A percentile compares a stretch with the other conserved stretches of the same genome.
phyloP scores from a whole-genome alignment of 2,888 invertebrate genomes.

The Pseudococcus viburni region DNA sequence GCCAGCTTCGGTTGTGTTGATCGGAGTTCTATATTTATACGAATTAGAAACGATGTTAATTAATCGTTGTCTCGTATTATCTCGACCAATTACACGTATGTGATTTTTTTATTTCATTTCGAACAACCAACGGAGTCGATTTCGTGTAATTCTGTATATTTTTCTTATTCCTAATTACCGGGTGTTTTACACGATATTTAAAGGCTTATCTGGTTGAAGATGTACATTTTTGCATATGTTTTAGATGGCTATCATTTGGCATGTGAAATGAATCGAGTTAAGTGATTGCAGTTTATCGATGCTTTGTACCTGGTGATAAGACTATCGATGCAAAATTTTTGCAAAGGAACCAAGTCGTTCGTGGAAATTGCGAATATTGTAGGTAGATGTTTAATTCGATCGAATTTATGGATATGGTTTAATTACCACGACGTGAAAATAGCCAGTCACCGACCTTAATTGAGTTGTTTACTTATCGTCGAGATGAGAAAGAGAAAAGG shows the following conservation, averaged over 20 bases:
- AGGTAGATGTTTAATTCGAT: neutral
- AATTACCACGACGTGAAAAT: neutral
- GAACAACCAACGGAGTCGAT: neutral
- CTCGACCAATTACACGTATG: conserved; percentile 1
- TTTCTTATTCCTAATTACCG: neutral
- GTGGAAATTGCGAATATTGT: neutral
- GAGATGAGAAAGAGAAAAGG: no score
- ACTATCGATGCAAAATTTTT: conserved; percentile 3
- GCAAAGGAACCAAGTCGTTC: neutral
- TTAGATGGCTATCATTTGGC: no score
- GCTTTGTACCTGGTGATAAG: neutral
- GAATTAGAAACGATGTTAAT: neutral
- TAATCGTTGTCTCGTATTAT: neutral
- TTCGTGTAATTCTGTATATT: neutral
- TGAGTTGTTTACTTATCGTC: neutral
- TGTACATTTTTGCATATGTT: no score
- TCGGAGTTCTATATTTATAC: neutral
- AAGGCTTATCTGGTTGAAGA: neutral
- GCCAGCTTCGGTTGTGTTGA: neutral
- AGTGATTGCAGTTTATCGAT: neutral
- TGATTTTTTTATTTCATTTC: neutral
- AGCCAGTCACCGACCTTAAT: neutral
- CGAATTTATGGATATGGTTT: neutral
- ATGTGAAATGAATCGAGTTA: neutral
- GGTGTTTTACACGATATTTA: neutral